phyloP scores from a whole-genome alignment of 1,140 invertebrate species.

The Sycophila sp. region DNA sequence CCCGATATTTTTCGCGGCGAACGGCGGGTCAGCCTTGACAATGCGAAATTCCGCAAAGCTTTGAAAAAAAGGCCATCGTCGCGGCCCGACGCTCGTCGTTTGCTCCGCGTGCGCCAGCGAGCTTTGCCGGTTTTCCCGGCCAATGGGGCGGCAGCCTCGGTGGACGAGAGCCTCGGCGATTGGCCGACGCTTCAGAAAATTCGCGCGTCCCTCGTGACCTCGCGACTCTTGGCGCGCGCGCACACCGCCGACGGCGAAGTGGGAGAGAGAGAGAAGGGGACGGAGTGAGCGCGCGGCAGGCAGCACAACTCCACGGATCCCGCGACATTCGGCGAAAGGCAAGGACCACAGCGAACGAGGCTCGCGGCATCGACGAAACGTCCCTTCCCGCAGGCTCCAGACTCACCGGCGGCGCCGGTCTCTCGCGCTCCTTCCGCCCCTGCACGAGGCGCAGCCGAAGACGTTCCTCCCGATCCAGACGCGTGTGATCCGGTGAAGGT shows the following conservation, averaged over 20 bases:
- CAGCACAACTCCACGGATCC: background rate
- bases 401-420: background rate
- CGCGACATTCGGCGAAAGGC: background rate
- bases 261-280: background rate
- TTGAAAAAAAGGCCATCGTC: no score
- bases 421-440: no score
- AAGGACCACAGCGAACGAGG: constrained; percentile 6
- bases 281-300: background rate
- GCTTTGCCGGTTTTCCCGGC: constrained; percentile 14
- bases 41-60: no score
- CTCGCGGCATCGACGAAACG: background rate
- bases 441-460: no score
- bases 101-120: background rate
- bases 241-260: background rate
- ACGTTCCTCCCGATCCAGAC: no score
- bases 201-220: background rate
- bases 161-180: background rate
- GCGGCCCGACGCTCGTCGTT: no score
- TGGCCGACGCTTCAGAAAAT: background rate
- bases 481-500: no score
- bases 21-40: no score
- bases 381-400: background rate
- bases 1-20: no score
- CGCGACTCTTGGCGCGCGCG: background rate
- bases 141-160: background rate